Percentiles rank a stretch among this genome's conserved stretches.
These are phyloP conservation scores for Liodrosophila aerea DNA, from an alignment of 2,888 invertebrate genomes.

Conservation along the genomic window DNA sequence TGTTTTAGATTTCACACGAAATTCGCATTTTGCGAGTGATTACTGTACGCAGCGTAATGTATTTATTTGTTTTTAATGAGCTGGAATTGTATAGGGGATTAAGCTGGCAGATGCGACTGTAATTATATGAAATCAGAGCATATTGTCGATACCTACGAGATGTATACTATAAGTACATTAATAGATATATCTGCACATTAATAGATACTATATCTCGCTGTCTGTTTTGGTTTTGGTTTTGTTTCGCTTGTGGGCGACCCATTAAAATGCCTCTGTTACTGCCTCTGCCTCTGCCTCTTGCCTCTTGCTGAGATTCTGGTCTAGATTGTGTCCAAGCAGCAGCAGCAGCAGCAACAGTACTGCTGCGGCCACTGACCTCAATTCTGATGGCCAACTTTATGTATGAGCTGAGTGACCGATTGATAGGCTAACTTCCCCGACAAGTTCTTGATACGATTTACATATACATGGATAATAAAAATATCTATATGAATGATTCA, in stretches of 20 bases:
- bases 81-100: slow-evolving; percentile 19
- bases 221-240: not conserved
- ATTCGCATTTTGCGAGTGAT: no score
- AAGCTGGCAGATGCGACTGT: slow-evolving; percentile 30
- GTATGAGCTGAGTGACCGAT: slow-evolving; percentile 40
- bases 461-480: not conserved
- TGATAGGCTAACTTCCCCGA: slow-evolving; percentile 51
- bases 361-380: slow-evolving; percentile 47
- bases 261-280: slow-evolving; percentile 40
- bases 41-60: no score
- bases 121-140: slow-evolving; percentile 5
- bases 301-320: slow-evolving; percentile 37
- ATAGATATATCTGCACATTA: slow-evolving; percentile 5
- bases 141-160: no score
- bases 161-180: not conserved
- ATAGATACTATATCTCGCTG: slow-evolving; percentile 1
- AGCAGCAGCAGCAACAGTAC: slow-evolving; percentile 1
- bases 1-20: no score
- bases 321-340: slow-evolving; percentile 27
- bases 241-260: slow-evolving; percentile 20
- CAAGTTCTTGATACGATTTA: slow-evolving; percentile 18
- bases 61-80: no score
- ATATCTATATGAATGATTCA: slow-evolving; percentile 7
- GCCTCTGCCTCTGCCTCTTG: no score
- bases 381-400: slow-evolving; percentile 37